A percentile compares a stretch with the other conserved stretches of the same genome.
Conservation (phyloP, 2,797 vertebrate genomes). For the Neosalanx taihuensis region DNA sequence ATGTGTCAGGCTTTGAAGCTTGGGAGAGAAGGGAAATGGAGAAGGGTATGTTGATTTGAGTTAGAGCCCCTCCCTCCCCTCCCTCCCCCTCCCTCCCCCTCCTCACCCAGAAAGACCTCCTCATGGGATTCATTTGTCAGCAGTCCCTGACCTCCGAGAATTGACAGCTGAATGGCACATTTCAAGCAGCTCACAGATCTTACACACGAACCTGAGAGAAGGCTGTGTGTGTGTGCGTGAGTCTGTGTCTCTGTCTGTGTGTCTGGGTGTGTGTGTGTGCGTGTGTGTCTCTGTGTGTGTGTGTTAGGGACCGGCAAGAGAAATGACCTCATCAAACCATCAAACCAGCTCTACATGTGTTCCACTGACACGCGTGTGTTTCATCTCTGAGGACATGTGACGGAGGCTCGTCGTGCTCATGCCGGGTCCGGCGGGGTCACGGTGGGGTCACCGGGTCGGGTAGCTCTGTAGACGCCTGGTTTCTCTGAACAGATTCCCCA, state of each 20-base stretch:
- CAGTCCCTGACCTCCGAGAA: constrained; percentile 11
- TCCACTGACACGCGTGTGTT: constrained; percentile 60
- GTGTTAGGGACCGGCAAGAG: constrained; percentile 17
- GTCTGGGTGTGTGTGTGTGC: no score
- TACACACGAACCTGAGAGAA: constrained; percentile 2
- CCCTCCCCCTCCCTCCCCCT: neutral
- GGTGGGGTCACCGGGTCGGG: constrained; percentile 65
- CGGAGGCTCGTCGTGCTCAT: constrained; percentile 66
- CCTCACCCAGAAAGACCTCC: neutral
- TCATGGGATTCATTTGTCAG: constrained; percentile 28
- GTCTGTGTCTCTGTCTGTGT: no score
- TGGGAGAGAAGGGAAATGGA: no score
- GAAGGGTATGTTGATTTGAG: no score
- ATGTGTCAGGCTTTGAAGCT: no score
- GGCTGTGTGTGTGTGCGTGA: no score
- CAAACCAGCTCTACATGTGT: constrained; percentile 58
- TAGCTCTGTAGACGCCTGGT: constrained; percentile 49
- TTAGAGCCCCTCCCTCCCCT: no score
- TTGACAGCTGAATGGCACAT: constrained; percentile 39
- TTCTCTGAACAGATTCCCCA: constrained; percentile 60
- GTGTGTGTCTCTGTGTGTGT: no score
- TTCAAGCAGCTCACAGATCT: constrained; percentile 39
- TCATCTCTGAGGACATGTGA: constrained; percentile 60
- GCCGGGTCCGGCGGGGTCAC: constrained; percentile 64
- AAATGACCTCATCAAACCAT: constrained; percentile 51